Evolutionary conservation across 64 coral and sea anemone species (phyloP).

Genomic region (Porites australiensis): DNA sequence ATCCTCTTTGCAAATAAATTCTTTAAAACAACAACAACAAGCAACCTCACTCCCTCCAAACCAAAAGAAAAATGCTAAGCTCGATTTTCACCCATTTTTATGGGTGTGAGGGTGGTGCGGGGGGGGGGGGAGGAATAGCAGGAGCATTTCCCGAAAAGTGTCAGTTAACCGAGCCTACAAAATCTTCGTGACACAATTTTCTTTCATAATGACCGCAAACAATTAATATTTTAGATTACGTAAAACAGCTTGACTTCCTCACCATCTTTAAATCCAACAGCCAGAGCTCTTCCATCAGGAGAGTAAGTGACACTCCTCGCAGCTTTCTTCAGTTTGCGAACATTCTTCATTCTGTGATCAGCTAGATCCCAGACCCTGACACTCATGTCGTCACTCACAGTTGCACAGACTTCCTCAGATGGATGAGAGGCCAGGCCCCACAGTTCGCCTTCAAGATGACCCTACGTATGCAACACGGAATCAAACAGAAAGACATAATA

Average conservation of each 20-base stretch:
- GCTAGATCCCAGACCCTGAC: slow-evolving; percentile 92
- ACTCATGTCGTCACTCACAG: slow-evolving; percentile 94
- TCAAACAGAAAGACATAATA: neutral
- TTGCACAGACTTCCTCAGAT: slow-evolving; percentile 82
- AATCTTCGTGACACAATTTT: too few species aligned
- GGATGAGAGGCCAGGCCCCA: slow-evolving; percentile 97
- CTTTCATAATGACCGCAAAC: too few species aligned
- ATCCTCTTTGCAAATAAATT: too few species aligned
- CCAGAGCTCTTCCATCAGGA: slow-evolving; percentile 90
- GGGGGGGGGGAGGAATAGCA: too few species aligned
- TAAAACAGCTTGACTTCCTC: neutral
- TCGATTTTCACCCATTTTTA: too few species aligned
- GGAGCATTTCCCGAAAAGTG: too few species aligned
- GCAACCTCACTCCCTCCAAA: too few species aligned
- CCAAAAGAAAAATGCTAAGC: too few species aligned
- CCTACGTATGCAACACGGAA: slow-evolving; percentile 23
- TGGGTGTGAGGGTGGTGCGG: too few species aligned
- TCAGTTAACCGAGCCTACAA: too few species aligned
- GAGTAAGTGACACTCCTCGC: slow-evolving; percentile 89
- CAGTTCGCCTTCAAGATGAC: slow-evolving; percentile 95
- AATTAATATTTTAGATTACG: too few species aligned
- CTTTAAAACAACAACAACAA: too few species aligned
- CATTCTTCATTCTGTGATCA: slow-evolving; percentile 83
- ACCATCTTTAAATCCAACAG: slow-evolving; percentile 98
- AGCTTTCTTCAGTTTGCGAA: slow-evolving; percentile 90